A percentile compares a stretch with the other conserved stretches of the same genome.
Evolutionary conservation across 2,797 vertebrate genomes (phyloP).

Genomic region (Nannoperca obscura): DNA sequence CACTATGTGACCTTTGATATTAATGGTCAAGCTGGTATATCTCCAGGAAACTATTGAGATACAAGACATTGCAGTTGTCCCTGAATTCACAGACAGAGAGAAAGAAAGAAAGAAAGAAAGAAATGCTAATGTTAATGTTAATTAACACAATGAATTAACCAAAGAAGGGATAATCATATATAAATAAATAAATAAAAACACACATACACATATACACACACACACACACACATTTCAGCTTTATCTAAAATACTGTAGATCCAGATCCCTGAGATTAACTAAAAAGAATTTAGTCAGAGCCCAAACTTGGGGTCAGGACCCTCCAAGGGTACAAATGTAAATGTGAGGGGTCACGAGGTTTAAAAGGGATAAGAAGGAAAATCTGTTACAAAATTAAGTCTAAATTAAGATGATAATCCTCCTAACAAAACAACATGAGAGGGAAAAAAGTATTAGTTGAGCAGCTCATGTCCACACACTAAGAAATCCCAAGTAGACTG

Average conservation of each 20-base stretch:
- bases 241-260: neutral
- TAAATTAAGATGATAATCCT: neutral
- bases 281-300: neutral
- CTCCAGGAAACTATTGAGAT: slow-evolving; percentile 32
- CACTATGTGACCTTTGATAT: slow-evolving; percentile 39
- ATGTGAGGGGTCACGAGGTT: neutral
- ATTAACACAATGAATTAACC: neutral
- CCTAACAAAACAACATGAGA: neutral
- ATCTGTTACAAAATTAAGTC: neutral
- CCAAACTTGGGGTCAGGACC: neutral
- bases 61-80: neutral
- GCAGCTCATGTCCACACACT: slow-evolving; percentile 1
- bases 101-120: neutral
- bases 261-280: neutral
- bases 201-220: too few species aligned
- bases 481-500: neutral
- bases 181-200: too few species aligned
- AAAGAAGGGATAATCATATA: neutral
- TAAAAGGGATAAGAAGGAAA: neutral
- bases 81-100: neutral
- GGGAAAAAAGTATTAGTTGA: neutral
- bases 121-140: too few species aligned
- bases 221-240: too few species aligned
- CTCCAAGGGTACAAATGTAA: neutral
- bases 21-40: neutral